phyloP scores from a whole-genome alignment of 2,797 vertebrate genomes.

The Benthosema pterotum region DNA sequence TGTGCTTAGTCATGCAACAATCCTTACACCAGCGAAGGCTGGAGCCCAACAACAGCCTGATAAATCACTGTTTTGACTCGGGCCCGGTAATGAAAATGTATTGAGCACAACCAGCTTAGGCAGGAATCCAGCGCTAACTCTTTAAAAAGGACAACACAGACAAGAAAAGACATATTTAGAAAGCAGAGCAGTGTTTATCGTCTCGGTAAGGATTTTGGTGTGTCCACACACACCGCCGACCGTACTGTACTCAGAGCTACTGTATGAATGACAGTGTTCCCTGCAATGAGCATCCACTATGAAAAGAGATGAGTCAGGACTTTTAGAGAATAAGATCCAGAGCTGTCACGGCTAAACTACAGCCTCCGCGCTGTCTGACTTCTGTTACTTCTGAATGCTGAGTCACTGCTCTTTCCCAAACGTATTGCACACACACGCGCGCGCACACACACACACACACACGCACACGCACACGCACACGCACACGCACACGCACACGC shows the following conservation, averaged over 20 bases:
- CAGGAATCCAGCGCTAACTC: constrained; percentile 17
- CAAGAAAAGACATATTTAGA: constrained; percentile 41
- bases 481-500: too few relatives aligned
- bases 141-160: constrained; percentile 22
- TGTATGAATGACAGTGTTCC: constrained; percentile 28
- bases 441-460: too few relatives aligned
- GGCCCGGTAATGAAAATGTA: constrained; percentile 47
- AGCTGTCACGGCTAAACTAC: constrained; percentile 21
- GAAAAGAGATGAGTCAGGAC: constrained; percentile 28
- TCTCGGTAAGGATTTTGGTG: constrained; percentile 34
- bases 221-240: constrained; percentile 29
- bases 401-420: constrained; percentile 24
- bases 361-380: constrained; percentile 31
- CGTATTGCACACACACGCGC: constrained; percentile 27
- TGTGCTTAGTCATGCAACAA: constrained; percentile 35
- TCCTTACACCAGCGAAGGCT: constrained; percentile 12
- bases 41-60: constrained; percentile 32
- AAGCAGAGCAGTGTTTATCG: constrained; percentile 45
- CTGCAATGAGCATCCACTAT: constrained; percentile 27
- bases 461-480: too few relatives aligned
- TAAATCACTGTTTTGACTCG: constrained; percentile 50
- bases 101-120: constrained; percentile 20
- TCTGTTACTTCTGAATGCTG: constrained; percentile 25
- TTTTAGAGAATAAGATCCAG: constrained; percentile 47
- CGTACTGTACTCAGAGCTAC: constrained; percentile 23